Base-by-base conservation (phyloP, 1,140 invertebrate species). In the Habropoda laboriosa region DNA sequence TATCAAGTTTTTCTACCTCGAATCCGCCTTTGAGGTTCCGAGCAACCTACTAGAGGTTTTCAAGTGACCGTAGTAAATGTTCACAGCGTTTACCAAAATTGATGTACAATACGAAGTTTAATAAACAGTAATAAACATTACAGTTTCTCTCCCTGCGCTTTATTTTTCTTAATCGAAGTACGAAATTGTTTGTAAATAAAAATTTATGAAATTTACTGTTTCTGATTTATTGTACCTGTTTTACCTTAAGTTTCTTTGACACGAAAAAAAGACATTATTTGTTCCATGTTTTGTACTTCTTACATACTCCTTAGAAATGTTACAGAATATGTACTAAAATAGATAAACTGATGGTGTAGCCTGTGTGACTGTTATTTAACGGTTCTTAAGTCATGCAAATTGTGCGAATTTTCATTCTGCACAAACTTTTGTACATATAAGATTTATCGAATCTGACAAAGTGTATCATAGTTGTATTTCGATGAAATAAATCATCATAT, bases 131-230 rank as follows among this genome's bases (percentile, higher is more conserved):
- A n/a, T n/a, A n/a, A n/a, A n/a, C n/a, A 40, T 73, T 51, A 38
- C 8, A 49, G 10, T 18, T n/a, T 21, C n/a, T 12, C 18, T 35
- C 4, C 57, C 10, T 12, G n/a, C n/a, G n/a, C n/a, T 32, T 32
- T 18, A 35, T 32, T n/a, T 32, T 30, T 7, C 27, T 57, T 32
- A 55, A 2, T 4, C 8, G 30, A 21, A 13, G 30, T 18, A 2
- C 2, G 27, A 40, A 53, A 51, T 66, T 74, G n/a, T 49, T 49
- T 73, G 47, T 64, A 75, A 75, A 75, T 75, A 75, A 75, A 75
- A 3, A 2, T 4, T 21, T 8, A 42, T 32, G 0, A 38, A 75
- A 53, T 16, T n/a, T 21, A 1, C 18, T 13, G 27, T 53, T 13
- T 53, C 3, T n/a, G 1, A 53, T 64, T 75, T 16, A 75, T 75